Evolutionary conservation across 1,140 invertebrate genomes (phyloP), one percentile per base, ranked within the genome.

Genomic region (Aphaenogaster rudis): DNA sequence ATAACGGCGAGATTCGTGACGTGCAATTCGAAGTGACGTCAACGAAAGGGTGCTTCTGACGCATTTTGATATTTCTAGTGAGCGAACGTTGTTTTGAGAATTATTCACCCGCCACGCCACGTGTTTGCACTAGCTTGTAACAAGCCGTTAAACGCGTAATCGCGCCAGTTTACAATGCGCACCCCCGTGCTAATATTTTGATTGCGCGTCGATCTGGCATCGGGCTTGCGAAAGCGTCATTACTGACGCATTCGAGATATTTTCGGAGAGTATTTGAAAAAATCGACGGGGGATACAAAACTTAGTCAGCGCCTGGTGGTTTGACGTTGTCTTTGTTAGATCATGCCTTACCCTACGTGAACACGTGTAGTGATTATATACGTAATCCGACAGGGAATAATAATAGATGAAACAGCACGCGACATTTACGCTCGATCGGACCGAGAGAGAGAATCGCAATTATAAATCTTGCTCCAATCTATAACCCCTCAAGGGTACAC

Each of bases 161-260:
- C 80, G 21, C 59, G 5, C 11, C 45, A 21, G 21, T 52, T 86
- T 80, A 71, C 48, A 80, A 33, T 28, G 45, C 8, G n/a, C 3
- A 8, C 48, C 28, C 36, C 0, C 54, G 6, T 36, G 72, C 59
- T 77, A 79, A 64, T 90, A 87, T 90, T 90, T 87, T 80, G 33
- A 86, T 86, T 36, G 50, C 8, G 50, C 54, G 13, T 90, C 63
- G 69, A 63, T 88, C 5, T 74, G 42, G 69, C 76, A 8, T 54
- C 57, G n/a, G 21, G 13, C 50, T 33, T 36, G 63, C 76, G 33
- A 54, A 54, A 78, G n/a, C 59, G 21, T 59, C 54, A 9, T 36
- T 9, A 50, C 64, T 90, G 86, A 90, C 74, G 86, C 86, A 87
- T 52, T 39, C 21, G 28, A 48, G 45, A 84, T 89, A 89, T 87